Conservation (phyloP, 2,888 invertebrate genomes). For the Calliphora vomitoria region DNA sequence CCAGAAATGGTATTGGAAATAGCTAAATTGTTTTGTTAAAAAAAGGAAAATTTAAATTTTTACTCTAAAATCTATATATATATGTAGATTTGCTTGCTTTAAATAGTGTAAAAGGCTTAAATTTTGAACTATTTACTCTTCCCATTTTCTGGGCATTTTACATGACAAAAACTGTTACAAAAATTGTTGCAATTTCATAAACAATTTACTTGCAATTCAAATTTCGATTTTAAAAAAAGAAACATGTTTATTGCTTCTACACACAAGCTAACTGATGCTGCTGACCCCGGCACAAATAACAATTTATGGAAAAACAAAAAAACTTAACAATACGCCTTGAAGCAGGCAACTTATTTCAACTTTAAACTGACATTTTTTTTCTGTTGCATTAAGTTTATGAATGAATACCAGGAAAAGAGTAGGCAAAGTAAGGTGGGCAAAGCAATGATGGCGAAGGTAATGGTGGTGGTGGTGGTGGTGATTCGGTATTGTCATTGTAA, state of each 20-base stretch:
- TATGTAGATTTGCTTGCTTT: too few relatives aligned
- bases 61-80: too few relatives aligned
- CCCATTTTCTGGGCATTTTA: neutral
- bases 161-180: neutral
- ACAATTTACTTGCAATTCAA: conserved; percentile 79
- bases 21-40: too few relatives aligned
- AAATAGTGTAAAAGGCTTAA: neutral
- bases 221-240: conserved; percentile 5
- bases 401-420: conserved; percentile 12
- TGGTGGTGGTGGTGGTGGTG: conserved; percentile 12
- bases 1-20: too few relatives aligned
- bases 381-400: conserved; percentile 41
- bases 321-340: conserved; percentile 57
- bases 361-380: conserved; percentile 63
- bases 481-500: conserved; percentile 69
- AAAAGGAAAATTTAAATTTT: too few relatives aligned
- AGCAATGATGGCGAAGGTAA: conserved; percentile 1
- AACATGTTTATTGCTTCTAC: conserved; percentile 1
- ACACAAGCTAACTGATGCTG: conserved; percentile 36
- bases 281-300: conserved; percentile 47
- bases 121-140: neutral
- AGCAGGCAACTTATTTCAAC: conserved; percentile 66
- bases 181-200: conserved; percentile 80
- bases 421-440: neutral
- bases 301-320: conserved; percentile 46